Evolutionary conservation across 2,113 vertebrate species (phyloP), one percentile per base, ranked within the genome.

Genomic region (Cygnus atratus): DNA sequence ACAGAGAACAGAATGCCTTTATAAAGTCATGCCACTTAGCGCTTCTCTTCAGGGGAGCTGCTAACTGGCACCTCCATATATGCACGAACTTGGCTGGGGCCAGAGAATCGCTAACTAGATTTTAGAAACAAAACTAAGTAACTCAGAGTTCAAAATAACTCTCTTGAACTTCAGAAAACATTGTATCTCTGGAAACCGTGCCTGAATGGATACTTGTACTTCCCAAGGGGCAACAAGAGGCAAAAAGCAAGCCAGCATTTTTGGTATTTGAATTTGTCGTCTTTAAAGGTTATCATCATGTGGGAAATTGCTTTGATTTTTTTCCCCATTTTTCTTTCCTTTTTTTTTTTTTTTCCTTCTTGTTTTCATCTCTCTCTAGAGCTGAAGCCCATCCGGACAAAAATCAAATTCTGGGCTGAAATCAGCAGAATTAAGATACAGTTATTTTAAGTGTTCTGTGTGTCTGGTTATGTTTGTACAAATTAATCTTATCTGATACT

Each of bases 91-190:
- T 97, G 95, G 91, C 92, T 87, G 72, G 89, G 65, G 77, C 79
- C 73, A 66, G 94, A 87, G 81, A 79, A 43, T 44, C 66, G 35
- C 61, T 87, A 62, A 83, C 73, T 94, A 57, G 88, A 62, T 89
- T 96, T 96, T 67, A 95, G 84, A 97, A 97, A 94, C 92, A 84
- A 71, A 94, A 7, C 67, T 43, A 76, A 94, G 92, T 88, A 96
- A 58, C 58, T 33, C 39, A 3, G 31, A 59, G 86, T 91, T 94
- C 87, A 83, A 87, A 96, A 90, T 80, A 94, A 90, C 75, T 78
- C 70, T 86, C 77, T 35, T 81, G 89, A 96, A 82, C 82, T 92
- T 86, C 92, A 92, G 83, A 95, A 92, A 84, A 74, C 70, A 48
- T 21, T 22, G 26, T 28, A 33, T 82, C 75, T 90, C 95, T 97